Evolutionary conservation across 2,888 invertebrate genomes (phyloP).

Genomic region (Plemyria rubiginata): DNA sequence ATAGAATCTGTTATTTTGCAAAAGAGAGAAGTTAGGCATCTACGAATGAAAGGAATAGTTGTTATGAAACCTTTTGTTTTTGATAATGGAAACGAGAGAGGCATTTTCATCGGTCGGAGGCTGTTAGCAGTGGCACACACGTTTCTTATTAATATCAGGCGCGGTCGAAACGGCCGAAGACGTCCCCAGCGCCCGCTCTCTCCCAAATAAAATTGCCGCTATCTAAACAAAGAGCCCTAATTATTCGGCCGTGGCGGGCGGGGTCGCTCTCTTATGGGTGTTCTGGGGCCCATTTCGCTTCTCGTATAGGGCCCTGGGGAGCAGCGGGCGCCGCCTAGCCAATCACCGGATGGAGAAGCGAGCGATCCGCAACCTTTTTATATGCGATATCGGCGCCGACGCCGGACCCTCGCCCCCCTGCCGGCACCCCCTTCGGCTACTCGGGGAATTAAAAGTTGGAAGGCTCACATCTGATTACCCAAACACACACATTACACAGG

Average conservation of each 20-base stretch:
- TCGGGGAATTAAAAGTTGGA: constrained; percentile 80
- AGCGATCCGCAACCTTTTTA: constrained; percentile 85
- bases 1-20: background rate
- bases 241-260: constrained; percentile 87
- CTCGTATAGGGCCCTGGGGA: constrained; percentile 87
- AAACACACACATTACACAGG: constrained; percentile 76
- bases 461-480: constrained; percentile 80
- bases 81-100: constrained; percentile 56
- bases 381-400: constrained; percentile 80
- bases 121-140: constrained; percentile 70
- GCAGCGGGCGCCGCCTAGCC: constrained; percentile 87
- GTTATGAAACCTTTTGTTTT: constrained; percentile 39
- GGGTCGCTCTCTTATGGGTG: constrained; percentile 89
- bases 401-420: constrained; percentile 67
- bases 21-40: constrained; percentile 11
- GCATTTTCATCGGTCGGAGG: constrained; percentile 54
- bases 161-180: constrained; percentile 81
- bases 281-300: constrained; percentile 88
- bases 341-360: constrained; percentile 84
- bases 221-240: constrained; percentile 87
- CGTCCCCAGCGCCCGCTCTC: constrained; percentile 82
- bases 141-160: constrained; percentile 84
- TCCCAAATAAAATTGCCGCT: constrained; percentile 86
- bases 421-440: constrained; percentile 52
- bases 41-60: constrained; percentile 7